These are phyloP conservation scores for Pelecanoides urinatrix DNA, from an alignment of 2,113 vertebrate genomes.

Conservation along the genomic window DNA sequence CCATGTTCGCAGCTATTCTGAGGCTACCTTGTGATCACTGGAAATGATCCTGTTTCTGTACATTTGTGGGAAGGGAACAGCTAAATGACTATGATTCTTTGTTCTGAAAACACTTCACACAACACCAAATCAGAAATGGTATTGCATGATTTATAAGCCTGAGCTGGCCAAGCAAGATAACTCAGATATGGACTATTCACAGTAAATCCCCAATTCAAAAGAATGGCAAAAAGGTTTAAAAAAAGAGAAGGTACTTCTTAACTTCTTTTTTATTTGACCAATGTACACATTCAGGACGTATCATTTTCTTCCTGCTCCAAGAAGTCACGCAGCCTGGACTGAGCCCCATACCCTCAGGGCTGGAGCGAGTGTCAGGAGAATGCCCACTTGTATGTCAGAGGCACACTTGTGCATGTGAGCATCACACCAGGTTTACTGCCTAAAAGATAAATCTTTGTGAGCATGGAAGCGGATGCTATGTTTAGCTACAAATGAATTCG, in stretches of 20 bases:
- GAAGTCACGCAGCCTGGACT: background rate
- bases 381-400: background rate
- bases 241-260: background rate
- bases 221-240: background rate
- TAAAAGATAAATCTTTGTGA: background rate
- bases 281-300: background rate
- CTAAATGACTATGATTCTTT: background rate
- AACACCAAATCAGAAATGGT: background rate
- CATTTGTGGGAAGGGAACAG: background rate
- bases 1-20: background rate
- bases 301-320: background rate
- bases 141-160: background rate
- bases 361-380: background rate
- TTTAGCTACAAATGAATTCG: background rate
- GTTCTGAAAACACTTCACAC: background rate
- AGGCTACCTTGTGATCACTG: background rate
- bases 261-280: background rate
- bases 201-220: background rate
- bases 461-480: background rate
- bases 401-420: rapidly evolving
- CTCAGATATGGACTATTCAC: background rate
- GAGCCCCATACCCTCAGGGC: background rate
- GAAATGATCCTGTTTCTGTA: background rate
- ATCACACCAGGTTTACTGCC: background rate
- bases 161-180: background rate